phyloP scores from a whole-genome alignment of 92 coral and sea anemone species.

The Zoanthus sociatus region DNA sequence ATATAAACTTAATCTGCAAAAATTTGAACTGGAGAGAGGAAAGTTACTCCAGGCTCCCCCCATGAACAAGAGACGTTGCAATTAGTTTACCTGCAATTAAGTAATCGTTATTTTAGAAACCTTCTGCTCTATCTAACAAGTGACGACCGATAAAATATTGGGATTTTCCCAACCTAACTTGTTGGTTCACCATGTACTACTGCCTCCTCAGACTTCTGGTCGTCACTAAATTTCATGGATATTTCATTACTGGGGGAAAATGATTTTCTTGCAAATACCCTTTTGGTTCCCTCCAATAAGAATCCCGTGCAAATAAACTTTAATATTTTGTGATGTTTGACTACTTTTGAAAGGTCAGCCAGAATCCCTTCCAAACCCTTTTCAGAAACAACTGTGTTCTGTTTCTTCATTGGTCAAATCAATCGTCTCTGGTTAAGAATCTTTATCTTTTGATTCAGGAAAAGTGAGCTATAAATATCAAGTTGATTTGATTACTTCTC shows the following conservation, averaged over 20 bases:
- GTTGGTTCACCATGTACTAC: too few relatives aligned
- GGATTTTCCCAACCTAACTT: too few relatives aligned
- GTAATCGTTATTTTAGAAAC: too few relatives aligned
- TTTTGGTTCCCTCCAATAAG: slow-evolving; percentile 72
- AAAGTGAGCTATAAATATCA: too few relatives aligned
- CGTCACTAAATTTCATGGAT: slow-evolving; percentile 66
- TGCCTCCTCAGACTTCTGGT: slow-evolving; percentile 65
- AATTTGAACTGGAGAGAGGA: too few relatives aligned
- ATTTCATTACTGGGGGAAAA: slow-evolving; percentile 65
- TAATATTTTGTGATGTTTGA: slow-evolving; percentile 54
- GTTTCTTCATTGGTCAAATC: slow-evolving; percentile 2
- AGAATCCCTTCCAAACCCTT: slow-evolving; percentile 24
- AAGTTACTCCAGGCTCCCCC: too few relatives aligned
- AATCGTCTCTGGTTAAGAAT: background rate
- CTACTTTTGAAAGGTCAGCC: slow-evolving; percentile 51
- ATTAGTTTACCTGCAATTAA: background rate
- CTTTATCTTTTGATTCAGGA: too few relatives aligned
- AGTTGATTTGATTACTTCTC: too few relatives aligned
- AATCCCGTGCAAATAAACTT: slow-evolving; percentile 69
- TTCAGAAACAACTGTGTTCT: background rate
- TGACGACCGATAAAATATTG: too few relatives aligned
- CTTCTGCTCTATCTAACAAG: too few relatives aligned
- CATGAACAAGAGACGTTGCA: background rate
- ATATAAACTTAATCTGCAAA: too few relatives aligned
- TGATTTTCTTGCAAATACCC: slow-evolving; percentile 68